A percentile compares a stretch with the other conserved stretches of the same genome.
Conservation (phyloP, 2,113 vertebrate genomes). For the Marcusenius ussheri region DNA sequence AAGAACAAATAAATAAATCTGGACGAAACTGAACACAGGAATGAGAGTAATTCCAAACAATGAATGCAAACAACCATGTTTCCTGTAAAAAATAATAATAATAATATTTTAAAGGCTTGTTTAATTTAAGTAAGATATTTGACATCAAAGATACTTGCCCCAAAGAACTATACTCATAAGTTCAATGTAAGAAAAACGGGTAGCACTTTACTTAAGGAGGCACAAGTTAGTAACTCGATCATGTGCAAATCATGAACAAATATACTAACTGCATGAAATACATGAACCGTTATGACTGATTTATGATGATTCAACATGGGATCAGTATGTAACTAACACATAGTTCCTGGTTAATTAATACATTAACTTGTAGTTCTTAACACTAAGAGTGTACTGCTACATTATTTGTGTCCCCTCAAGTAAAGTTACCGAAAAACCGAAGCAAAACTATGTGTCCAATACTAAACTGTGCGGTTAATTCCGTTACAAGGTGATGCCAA, state of each 20-base stretch:
- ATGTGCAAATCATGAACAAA: background rate
- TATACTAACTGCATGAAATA: background rate
- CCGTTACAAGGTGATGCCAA: background rate
- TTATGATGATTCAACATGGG: background rate
- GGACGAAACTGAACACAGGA: background rate
- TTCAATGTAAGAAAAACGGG: background rate
- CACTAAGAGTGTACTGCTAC: background rate
- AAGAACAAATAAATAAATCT: background rate
- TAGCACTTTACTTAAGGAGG: background rate
- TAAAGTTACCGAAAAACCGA: background rate
- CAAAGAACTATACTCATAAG: background rate
- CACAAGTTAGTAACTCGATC: background rate
- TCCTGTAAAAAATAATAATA: background rate
- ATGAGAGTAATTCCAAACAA: background rate
- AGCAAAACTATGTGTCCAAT: background rate
- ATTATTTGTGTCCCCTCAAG: background rate
- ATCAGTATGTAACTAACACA: background rate
- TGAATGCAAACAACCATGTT: background rate
- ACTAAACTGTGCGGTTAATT: background rate
- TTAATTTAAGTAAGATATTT: background rate
- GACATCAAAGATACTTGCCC: background rate
- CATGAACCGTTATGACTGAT: background rate
- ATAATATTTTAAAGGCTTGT: background rate
- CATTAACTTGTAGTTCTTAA: too few species aligned
- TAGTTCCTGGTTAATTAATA: background rate